Evolutionary conservation across 2,888 invertebrate species (phyloP).

Genomic region (Chromoteleia sp.): DNA sequence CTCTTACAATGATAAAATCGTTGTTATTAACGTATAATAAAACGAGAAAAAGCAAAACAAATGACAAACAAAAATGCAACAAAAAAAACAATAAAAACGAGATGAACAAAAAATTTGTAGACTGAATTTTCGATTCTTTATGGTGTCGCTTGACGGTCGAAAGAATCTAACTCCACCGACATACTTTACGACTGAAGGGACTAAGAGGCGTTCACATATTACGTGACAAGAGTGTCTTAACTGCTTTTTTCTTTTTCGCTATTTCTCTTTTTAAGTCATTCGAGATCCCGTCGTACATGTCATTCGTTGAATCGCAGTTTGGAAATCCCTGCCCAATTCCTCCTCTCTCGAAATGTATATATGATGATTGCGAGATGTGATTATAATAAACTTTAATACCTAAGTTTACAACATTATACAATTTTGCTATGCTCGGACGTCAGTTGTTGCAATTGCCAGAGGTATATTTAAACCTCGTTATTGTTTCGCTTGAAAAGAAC

Average conservation of each 20-base stretch:
- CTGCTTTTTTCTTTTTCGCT: slow-evolving; percentile 7
- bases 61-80: slow-evolving; percentile 70
- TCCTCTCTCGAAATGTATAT: slow-evolving; percentile 52
- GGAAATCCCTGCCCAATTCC: slow-evolving; percentile 21
- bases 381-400: slow-evolving; percentile 57
- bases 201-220: slow-evolving; percentile 59
- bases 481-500: slow-evolving; percentile 36
- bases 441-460: slow-evolving; percentile 53
- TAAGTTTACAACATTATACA: slow-evolving; percentile 61
- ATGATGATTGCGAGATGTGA: slow-evolving; percentile 60
- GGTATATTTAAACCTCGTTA: slow-evolving; percentile 17
- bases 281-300: slow-evolving; percentile 27
- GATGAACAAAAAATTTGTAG: slow-evolving; percentile 52
- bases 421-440: slow-evolving; percentile 56
- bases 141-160: slow-evolving; percentile 45
- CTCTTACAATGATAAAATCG: slow-evolving; percentile 81
- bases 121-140: slow-evolving; percentile 66
- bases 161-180: slow-evolving; percentile 57
- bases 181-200: slow-evolving; percentile 47
- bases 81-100: slow-evolving; percentile 68
- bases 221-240: slow-evolving; percentile 34
- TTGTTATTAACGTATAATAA: slow-evolving; percentile 81
- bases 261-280: slow-evolving; percentile 30
- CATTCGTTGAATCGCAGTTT: slow-evolving; percentile 40
- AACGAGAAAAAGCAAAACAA: slow-evolving; percentile 67